These are phyloP conservation scores for Subacronicta megacephala DNA, from an alignment of 2,888 invertebrate species.

Conservation along the genomic window DNA sequence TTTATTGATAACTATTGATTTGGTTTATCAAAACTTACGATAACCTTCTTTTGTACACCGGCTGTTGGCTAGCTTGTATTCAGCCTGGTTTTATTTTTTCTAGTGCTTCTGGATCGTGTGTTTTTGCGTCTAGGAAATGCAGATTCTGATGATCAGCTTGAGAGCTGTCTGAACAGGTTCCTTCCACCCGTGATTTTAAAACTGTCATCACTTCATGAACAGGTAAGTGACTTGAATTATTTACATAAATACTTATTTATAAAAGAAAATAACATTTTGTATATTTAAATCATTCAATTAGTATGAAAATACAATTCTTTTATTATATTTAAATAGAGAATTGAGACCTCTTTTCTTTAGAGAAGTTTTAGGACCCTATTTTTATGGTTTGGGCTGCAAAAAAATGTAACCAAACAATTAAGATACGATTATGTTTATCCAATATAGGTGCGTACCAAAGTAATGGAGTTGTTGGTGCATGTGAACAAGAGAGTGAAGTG, in stretches of 20 bases:
- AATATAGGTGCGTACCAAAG: slow-evolving; percentile 92
- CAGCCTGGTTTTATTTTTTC: slow-evolving; percentile 53
- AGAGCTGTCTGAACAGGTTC: slow-evolving; percentile 94
- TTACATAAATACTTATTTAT: slow-evolving; percentile 14
- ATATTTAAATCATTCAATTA: too few relatives aligned
- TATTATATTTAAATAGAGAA: too few relatives aligned
- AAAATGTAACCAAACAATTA: too few relatives aligned
- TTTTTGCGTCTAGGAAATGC: slow-evolving; percentile 96
- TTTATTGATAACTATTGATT: neutral
- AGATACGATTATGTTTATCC: too few relatives aligned
- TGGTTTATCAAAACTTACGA: slow-evolving; percentile 4
- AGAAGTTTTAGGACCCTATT: too few relatives aligned
- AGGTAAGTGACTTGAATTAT: slow-evolving; percentile 85
- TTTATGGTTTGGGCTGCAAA: too few relatives aligned
- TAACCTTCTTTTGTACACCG: slow-evolving; percentile 54
- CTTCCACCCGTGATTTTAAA: slow-evolving; percentile 97
- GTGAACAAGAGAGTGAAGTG: slow-evolving; percentile 97
- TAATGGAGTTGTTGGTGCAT: slow-evolving; percentile 97
- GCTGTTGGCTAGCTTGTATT: slow-evolving; percentile 51
- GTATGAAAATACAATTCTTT: too few relatives aligned
- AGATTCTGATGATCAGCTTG: slow-evolving; percentile 96
- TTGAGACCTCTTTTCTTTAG: too few relatives aligned
- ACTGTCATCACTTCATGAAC: slow-evolving; percentile 95
- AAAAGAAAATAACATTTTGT: neutral
- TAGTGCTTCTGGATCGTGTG: slow-evolving; percentile 96